These are phyloP conservation scores for Drosophila helvetica DNA, from an alignment of 2,888 invertebrate species.

Conservation along the genomic window DNA sequence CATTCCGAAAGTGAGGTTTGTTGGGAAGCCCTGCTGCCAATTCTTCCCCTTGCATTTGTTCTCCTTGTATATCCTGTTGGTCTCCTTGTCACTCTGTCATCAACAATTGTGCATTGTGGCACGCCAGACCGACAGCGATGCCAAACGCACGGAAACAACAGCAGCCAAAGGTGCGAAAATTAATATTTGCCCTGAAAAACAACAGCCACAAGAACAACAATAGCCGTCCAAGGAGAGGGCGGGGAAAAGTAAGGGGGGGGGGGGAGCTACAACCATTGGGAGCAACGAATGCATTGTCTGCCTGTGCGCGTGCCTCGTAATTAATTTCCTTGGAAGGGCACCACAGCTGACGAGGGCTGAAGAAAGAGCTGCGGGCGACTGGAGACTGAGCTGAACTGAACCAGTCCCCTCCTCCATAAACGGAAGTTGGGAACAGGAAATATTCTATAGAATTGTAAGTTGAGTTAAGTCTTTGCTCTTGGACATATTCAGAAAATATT, in stretches of 20 bases:
- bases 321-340: conserved; percentile 59
- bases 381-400: too few species aligned
- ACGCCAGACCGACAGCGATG: conserved; percentile 17
- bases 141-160: conserved; percentile 25
- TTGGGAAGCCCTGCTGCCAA: not conserved
- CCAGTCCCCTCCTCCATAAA: too few species aligned
- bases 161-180: conserved; percentile 71
- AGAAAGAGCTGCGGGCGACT: too few species aligned
- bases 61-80: not conserved
- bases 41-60: not conserved
- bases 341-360: not conserved
- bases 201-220: conserved; percentile 14
- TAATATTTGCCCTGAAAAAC: conserved; percentile 65
- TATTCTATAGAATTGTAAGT: too few species aligned
- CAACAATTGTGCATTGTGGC: conserved; percentile 41
- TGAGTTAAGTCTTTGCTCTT: too few species aligned
- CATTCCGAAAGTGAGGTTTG: not conserved
- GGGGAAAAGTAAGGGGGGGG: not conserved
- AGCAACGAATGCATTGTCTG: conserved; percentile 51
- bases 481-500: too few species aligned
- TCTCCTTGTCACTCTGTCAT: conserved; percentile 13
- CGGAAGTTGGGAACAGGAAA: too few species aligned
- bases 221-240: conserved; percentile 6
- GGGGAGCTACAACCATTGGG: conserved; percentile 2
- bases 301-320: conserved; percentile 46